These are phyloP conservation scores for Tetranychus truncatus DNA, from an alignment of 2,888 invertebrate genomes.

Conservation along the genomic window DNA sequence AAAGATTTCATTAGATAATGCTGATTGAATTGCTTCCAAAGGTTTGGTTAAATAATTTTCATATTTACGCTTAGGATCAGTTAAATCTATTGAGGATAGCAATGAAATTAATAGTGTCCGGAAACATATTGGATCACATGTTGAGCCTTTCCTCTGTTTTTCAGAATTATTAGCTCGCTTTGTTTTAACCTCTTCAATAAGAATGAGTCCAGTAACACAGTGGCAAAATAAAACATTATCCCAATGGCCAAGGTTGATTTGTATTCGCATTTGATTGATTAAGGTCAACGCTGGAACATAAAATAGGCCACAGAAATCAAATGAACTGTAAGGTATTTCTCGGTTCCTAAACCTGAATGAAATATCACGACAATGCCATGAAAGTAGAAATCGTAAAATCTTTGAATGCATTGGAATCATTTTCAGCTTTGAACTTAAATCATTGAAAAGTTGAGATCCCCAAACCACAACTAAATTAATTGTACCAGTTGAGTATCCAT, in stretches of 20 bases:
- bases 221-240: neutral
- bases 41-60: neutral
- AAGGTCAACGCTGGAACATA: neutral
- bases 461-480: neutral
- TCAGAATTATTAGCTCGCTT: neutral
- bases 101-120: neutral
- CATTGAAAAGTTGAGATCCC: neutral
- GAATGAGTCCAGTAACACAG: neutral
- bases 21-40: neutral
- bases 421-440: neutral
- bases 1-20: neutral
- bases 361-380: neutral
- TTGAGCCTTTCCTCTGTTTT: neutral
- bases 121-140: neutral
- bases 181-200: neutral
- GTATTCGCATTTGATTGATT: neutral
- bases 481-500: neutral
- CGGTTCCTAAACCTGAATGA: neutral
- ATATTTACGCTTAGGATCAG: neutral
- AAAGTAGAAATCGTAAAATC: neutral
- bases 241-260: neutral
- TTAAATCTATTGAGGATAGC: neutral
- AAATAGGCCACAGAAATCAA: neutral
- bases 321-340: neutral
- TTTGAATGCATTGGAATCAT: neutral